Evolutionary conservation across 2,797 vertebrate genomes (phyloP), one percentile per base, ranked within the genome.

Genomic region (Cygnus olor): DNA sequence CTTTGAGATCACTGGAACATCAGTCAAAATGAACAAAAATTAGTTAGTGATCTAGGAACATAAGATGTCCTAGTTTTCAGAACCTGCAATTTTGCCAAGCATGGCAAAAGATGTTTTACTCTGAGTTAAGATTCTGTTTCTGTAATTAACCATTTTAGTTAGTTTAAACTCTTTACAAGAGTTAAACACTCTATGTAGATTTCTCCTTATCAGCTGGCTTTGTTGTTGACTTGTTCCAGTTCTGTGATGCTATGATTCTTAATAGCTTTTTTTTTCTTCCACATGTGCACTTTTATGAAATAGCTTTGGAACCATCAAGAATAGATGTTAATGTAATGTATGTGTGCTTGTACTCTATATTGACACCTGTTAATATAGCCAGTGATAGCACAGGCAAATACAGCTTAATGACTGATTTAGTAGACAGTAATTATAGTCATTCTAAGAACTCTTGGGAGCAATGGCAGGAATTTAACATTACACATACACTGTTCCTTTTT

Each of bases 221-320:
- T 54, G 30, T 38, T 80, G 18, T 7, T 66, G 38, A 49, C 14
- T 71, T 76, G 17, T 71, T 80, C 58, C 60, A 53, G 20, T 53
- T 69, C 40, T 27, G 2, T 4, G 1, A 2, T 4, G 1, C 1
- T 66, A 22, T 24, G 7, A 54, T 70, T 83, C 22, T 63, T 64
- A 49, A 65, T 9, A 54, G 3, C 14, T 88, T 42, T 2, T 34
- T 2, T 34, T 89, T 36, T 87, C 81, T 83, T 14, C 14, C 6
- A 87, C n/a, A 13, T 68, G 9, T 73, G 10, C 0, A n/a, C 6
- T 74, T 40, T 34, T 14, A 63, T 47, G 5, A 64, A 73, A 44
- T 5, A 82, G 3, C 9, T 82, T 90, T 90, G 20, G 5, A 42
- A 3, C 3, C 34, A 15, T 27, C 49, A 11, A 56, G 51, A 66